These are phyloP conservation scores for Trissolcus japonicus DNA, from an alignment of 2,888 invertebrate genomes.

Conservation along the genomic window DNA sequence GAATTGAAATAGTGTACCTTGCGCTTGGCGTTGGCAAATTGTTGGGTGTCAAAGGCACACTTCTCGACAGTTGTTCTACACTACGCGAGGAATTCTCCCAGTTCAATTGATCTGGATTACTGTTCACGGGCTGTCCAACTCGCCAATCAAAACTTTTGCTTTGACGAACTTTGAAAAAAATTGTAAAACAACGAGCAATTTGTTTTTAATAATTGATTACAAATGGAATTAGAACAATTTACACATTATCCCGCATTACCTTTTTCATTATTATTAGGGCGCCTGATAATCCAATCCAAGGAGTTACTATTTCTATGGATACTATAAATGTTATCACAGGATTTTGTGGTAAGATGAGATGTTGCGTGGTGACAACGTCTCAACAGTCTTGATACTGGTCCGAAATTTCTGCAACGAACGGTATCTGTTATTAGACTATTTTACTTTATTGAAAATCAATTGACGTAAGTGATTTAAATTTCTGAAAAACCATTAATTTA, in stretches of 20 bases:
- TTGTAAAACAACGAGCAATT: not conserved
- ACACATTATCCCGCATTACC: slow-evolving; percentile 58
- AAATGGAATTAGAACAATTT: too few relatives aligned
- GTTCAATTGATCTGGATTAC: slow-evolving; percentile 63
- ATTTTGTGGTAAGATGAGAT: slow-evolving; percentile 72
- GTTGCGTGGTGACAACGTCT: slow-evolving; percentile 72
- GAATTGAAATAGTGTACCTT: slow-evolving; percentile 59
- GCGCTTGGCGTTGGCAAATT: slow-evolving; percentile 70
- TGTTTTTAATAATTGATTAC: not conserved
- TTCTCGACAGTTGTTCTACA: slow-evolving; percentile 71
- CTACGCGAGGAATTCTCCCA: slow-evolving; percentile 70
- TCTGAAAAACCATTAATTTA: too few relatives aligned
- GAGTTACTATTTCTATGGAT: slow-evolving; percentile 71
- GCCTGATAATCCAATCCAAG: slow-evolving; percentile 65
- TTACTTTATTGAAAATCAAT: not conserved
- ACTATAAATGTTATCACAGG: slow-evolving; percentile 76
- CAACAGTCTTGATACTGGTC: slow-evolving; percentile 74
- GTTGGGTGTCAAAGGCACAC: slow-evolving; percentile 64
- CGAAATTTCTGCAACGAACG: slow-evolving; percentile 68
- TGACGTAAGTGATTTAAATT: too few relatives aligned
- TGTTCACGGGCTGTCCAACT: slow-evolving; percentile 66
- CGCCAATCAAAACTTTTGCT: slow-evolving; percentile 73
- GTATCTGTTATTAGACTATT: not conserved
- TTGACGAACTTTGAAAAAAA: slow-evolving; percentile 62
- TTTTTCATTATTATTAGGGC: slow-evolving; percentile 60